Evolutionary conservation across 2,888 invertebrate genomes (phyloP), one percentile per base, ranked within the genome.

Genomic region (Lycocerus yunnanus): DNA sequence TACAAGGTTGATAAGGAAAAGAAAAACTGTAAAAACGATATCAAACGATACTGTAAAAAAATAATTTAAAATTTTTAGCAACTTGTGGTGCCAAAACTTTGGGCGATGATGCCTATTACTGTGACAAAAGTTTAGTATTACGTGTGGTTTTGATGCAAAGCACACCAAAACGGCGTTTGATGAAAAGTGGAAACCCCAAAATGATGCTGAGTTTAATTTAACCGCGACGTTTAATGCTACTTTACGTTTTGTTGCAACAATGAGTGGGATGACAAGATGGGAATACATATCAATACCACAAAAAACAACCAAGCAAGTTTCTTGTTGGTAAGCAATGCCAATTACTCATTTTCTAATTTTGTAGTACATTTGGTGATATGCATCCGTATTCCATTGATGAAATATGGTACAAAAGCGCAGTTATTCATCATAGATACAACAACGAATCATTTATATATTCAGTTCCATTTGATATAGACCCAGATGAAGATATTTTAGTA

Each of bases 381-480:
- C 92, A 95, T 83, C 90, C 89, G 4, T 90, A 91, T 69, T 93
- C 96, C 0, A 94, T 96, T 18, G 96, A 97, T 84, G 96, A 97
- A 85, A 92, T 94, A 0, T 97, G 96, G 96, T 97, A 97, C 85
- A 94, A 94, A 85, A 93, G 95, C 77, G 96, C 97, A 0, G 95
- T 97, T 4, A 89, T 97, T 61, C 95, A 96, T 82, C 94, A 96
- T 84, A 91, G 92, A 83, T 90, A 93, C 61, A 93, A 95, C 82
- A 89, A 91, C 8, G 92, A 94, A 58, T 93, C 94, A 0, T 91
- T 95, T 82, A 95, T 95, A 0, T 93, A 94, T 82, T 92, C 94
- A 1, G 93, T 95, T 0, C 93, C 93, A 1, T 91, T 94, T 81
- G 89, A 89, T 63, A 82, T 85, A 15, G 72, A 78, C 15, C 79